These are phyloP conservation scores for Polia nebulosa DNA, from an alignment of 2,888 invertebrate genomes.

Conservation along the genomic window DNA sequence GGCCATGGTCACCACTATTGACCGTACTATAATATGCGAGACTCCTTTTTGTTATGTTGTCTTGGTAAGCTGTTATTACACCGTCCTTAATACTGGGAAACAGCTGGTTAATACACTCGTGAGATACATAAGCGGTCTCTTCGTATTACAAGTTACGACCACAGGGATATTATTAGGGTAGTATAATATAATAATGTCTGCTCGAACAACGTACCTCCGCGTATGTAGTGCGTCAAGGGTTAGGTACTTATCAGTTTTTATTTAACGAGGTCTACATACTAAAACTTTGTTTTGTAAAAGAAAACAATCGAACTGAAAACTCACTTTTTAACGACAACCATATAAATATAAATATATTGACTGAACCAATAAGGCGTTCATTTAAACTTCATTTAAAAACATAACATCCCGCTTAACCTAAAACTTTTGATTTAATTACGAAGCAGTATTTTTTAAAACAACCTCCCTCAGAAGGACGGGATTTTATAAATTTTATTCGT, in stretches of 20 bases:
- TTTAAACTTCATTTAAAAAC: conserved; percentile 14
- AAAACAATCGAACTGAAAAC: background rate
- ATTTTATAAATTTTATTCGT: conserved; percentile 30
- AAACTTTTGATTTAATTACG: conserved; percentile 43
- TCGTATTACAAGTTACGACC: conserved; percentile 27
- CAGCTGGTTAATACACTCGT: conserved; percentile 37
- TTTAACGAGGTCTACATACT: background rate
- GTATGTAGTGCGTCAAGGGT: background rate
- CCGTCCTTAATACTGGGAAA: conserved; percentile 14
- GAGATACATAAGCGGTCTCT: conserved; percentile 21
- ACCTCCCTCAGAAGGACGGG: background rate
- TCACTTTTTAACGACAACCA: background rate
- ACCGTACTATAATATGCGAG: background rate
- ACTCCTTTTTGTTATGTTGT: conserved; percentile 26
- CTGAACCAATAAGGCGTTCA: background rate
- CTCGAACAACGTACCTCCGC: background rate
- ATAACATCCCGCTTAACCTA: conserved; percentile 18
- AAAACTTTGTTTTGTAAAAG: background rate
- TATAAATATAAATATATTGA: no score
- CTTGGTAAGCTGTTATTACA: conserved; percentile 14
- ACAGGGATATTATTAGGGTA: conserved; percentile 21
- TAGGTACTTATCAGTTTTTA: background rate
- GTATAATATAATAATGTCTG: conserved; percentile 8
- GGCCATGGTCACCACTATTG: background rate
- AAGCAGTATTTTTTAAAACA: conserved; percentile 27